These are phyloP conservation scores for Exephanes ischioxanthus DNA, from an alignment of 2,888 invertebrate species.

Conservation along the genomic window DNA sequence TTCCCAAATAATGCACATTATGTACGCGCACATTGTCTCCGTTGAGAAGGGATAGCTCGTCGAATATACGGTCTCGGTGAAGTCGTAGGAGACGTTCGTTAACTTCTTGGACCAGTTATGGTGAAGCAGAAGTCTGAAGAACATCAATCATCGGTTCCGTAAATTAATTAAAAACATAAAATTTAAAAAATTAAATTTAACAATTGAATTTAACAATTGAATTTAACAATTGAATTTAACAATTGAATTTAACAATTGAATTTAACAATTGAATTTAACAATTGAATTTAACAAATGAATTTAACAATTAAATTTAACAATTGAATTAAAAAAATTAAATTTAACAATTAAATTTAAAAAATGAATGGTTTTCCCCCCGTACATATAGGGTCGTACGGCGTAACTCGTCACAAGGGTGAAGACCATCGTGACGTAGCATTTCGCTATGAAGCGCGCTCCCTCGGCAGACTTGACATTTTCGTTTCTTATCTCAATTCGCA, in stretches of 20 bases:
- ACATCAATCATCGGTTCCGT: background rate
- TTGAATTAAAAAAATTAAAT: background rate
- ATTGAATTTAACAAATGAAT: too few relatives aligned
- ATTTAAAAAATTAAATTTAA: too few relatives aligned
- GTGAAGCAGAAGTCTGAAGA: conserved; percentile 54
- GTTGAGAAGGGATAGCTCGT: conserved; percentile 62
- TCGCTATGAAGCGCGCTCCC: conserved; percentile 34
- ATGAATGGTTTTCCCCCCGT: background rate
- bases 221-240: too few relatives aligned
- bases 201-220: too few relatives aligned
- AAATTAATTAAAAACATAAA: too few relatives aligned
- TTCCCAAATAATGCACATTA: conserved; percentile 63
- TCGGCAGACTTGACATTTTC: conserved; percentile 48
- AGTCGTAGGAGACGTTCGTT: conserved; percentile 63
- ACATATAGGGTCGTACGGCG: conserved; percentile 63
- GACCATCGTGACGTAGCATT: conserved; percentile 63
- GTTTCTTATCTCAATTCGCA: conserved; percentile 18
- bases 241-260: too few relatives aligned
- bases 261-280: too few relatives aligned
- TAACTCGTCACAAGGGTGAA: conserved; percentile 56
- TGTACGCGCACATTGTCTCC: conserved; percentile 57
- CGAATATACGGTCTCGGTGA: conserved; percentile 63
- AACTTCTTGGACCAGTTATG: conserved; percentile 34
- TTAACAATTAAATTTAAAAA: background rate
- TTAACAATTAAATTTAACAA: too few relatives aligned